Evolutionary conservation across 1,140 invertebrate species (phyloP).

Genomic region (Hycleus phaleratus): DNA sequence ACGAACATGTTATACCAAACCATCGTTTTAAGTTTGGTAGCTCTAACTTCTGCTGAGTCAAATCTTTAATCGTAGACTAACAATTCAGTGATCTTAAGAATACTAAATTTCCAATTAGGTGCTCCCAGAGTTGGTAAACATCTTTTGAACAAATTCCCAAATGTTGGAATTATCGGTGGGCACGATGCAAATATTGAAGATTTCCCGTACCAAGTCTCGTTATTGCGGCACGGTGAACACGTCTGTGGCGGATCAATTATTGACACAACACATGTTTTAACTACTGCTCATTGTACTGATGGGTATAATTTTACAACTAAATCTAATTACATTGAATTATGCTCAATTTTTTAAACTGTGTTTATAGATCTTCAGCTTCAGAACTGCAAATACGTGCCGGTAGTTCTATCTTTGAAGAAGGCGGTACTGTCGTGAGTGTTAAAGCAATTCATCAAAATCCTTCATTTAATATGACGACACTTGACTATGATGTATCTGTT

Average conservation of each 20-base stretch:
- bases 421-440: not conserved
- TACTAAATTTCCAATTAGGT: too few species aligned
- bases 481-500: slow-evolving; percentile 11
- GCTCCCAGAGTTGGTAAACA: too few species aligned
- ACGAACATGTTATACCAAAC: too few species aligned
- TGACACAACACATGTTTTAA: not conserved
- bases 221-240: slow-evolving; percentile 23
- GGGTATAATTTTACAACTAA: not conserved
- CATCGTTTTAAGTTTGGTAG: too few species aligned
- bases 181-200: slow-evolving; percentile 39
- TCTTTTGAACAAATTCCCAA: not conserved
- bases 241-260: slow-evolving; percentile 16
- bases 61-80: too few species aligned
- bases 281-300: slow-evolving; percentile 17
- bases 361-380: too few species aligned
- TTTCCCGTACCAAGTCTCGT: slow-evolving; percentile 47
- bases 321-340: not conserved
- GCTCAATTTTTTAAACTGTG: not conserved
- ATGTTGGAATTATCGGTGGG: slow-evolving; percentile 45
- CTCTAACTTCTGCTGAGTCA: too few species aligned
- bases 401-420: not conserved
- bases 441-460: not conserved
- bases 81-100: too few species aligned
- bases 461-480: not conserved
- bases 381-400: not conserved